Percentiles rank a stretch among this genome's conserved stretches.
Evolutionary conservation across 2,888 invertebrate genomes (phyloP).

Genomic region (Tetramorium bicarinatum): DNA sequence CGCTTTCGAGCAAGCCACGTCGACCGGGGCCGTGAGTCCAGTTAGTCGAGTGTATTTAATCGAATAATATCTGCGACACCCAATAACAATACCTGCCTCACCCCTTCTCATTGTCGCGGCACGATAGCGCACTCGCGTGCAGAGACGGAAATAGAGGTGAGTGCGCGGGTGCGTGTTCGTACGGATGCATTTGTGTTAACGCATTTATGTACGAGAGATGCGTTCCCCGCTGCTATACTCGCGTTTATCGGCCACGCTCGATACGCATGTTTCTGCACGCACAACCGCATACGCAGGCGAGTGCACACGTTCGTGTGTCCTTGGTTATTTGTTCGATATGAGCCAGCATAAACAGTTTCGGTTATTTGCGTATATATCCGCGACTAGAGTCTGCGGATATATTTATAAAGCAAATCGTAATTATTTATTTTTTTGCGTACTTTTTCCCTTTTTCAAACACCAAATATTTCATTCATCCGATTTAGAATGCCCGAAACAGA

Average conservation of each 20-base stretch:
- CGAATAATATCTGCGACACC: slow-evolving; percentile 67
- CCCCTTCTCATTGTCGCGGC: slow-evolving; percentile 32
- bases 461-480: neutral
- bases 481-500: neutral
- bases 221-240: neutral
- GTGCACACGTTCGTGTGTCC: slow-evolving; percentile 34
- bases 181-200: neutral
- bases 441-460: neutral
- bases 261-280: slow-evolving; percentile 47
- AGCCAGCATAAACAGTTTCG: slow-evolving; percentile 31
- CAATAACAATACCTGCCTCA: slow-evolving; percentile 57
- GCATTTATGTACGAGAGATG: slow-evolving; percentile 1
- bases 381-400: too few species aligned
- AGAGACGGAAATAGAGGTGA: slow-evolving; percentile 35
- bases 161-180: slow-evolving; percentile 7
- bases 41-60: slow-evolving; percentile 71
- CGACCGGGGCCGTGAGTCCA: slow-evolving; percentile 58
- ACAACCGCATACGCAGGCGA: slow-evolving; percentile 41
- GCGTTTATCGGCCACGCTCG: slow-evolving; percentile 35
- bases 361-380: slow-evolving; percentile 28
- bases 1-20: slow-evolving; percentile 33
- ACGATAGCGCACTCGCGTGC: slow-evolving; percentile 40
- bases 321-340: slow-evolving; percentile 51
- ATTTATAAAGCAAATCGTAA: slow-evolving; percentile 9
- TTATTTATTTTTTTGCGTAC: neutral